These are phyloP conservation scores for Lepidocolaptes lacrymiger DNA, from an alignment of 2,797 vertebrate species.

Conservation along the genomic window DNA sequence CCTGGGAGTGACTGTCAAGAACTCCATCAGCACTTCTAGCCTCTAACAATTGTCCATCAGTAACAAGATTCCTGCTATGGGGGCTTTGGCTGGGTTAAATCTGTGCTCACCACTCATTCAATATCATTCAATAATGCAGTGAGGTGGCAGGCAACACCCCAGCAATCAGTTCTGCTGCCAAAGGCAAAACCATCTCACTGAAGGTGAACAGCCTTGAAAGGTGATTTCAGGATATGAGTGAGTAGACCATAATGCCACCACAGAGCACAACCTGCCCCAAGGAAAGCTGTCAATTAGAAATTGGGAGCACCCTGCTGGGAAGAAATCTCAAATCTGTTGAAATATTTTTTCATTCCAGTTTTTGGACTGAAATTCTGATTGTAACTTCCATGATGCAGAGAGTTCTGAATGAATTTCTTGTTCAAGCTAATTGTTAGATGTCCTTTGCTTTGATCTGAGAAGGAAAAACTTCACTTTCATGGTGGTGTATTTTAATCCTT, in stretches of 20 bases:
- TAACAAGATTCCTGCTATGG: background rate
- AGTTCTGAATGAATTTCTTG: background rate
- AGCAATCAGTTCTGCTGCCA: background rate
- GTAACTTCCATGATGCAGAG: background rate
- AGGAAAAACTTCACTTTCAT: background rate
- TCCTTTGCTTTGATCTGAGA: background rate
- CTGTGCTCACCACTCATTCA: background rate
- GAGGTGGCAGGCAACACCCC: background rate
- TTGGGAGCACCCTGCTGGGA: fast-evolving
- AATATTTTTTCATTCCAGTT: background rate
- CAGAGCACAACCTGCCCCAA: background rate
- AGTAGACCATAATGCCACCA: fast-evolving
- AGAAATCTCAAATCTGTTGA: background rate
- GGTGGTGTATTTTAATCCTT: background rate
- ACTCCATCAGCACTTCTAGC: background rate
- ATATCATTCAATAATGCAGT: too few relatives aligned
- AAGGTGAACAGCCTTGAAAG: background rate
- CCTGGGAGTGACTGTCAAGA: background rate
- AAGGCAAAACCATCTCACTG: background rate
- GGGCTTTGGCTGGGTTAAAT: background rate
- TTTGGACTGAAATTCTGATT: background rate
- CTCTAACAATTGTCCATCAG: background rate
- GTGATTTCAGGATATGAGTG: background rate
- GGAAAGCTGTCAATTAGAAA: background rate
- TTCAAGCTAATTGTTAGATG: background rate